Percentiles rank a stretch among this genome's conserved stretches.
Conservation (phyloP, 2,113 vertebrate species). For the Monopterus albus region DNA sequence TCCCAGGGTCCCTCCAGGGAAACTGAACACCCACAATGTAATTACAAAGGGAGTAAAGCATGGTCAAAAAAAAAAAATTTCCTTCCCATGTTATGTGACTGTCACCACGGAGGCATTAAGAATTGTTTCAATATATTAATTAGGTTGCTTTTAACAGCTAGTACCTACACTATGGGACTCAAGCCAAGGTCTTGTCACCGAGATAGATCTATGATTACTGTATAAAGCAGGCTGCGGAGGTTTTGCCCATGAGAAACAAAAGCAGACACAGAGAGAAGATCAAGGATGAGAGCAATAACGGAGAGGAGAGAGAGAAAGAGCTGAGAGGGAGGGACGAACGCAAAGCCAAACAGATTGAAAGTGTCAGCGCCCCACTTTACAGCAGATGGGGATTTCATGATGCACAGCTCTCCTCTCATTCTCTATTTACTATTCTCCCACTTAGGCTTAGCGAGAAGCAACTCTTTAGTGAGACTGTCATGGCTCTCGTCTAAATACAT, state of each 20-base stretch:
- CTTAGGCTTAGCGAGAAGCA: conserved; percentile 66
- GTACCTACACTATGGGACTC: conserved; percentile 12
- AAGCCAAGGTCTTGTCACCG: conserved; percentile 42
- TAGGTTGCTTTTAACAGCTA: conserved; percentile 32
- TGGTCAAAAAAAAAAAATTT: conserved; percentile 35
- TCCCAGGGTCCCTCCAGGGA: conserved; percentile 40
- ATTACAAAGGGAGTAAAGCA: conserved; percentile 25
- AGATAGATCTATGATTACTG: conserved; percentile 53
- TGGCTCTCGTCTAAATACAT: conserved; percentile 53
- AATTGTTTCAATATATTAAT: conserved; percentile 32
- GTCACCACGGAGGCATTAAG: conserved; percentile 13
- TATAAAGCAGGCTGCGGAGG: conserved; percentile 40
- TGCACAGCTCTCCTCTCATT: conserved; percentile 60
- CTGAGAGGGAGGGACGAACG: conserved; percentile 44
- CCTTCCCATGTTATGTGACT: conserved; percentile 27
- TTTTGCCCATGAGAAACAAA: conserved; percentile 55
- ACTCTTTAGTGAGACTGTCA: conserved; percentile 63
- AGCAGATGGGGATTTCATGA: conserved; percentile 78
- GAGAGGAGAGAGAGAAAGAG: conserved; percentile 24
- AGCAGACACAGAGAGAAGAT: conserved; percentile 48
- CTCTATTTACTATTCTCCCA: conserved; percentile 72
- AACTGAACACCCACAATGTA: conserved; percentile 38
- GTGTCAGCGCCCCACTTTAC: conserved; percentile 73
- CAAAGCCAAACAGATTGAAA: conserved; percentile 67
- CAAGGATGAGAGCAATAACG: conserved; percentile 60